Conservation (phyloP, 2,797 vertebrate species). For the Danio jaintianensis region DNA sequence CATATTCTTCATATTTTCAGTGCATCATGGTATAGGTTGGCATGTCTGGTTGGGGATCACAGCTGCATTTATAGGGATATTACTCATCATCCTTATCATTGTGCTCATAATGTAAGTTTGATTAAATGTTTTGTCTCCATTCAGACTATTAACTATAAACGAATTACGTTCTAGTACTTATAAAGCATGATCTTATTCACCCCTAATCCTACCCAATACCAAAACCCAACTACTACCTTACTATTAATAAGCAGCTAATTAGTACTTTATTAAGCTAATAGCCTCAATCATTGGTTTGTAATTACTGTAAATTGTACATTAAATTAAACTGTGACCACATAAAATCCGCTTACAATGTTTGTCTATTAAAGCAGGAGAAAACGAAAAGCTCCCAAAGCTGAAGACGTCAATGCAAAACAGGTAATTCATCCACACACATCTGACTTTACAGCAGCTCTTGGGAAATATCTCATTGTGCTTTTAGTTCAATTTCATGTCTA, state of each 20-base stretch:
- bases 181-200: no score
- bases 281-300: no score
- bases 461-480: background rate
- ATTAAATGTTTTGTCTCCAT: background rate
- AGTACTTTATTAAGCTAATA: no score
- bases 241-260: no score
- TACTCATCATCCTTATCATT: background rate
- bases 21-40: background rate
- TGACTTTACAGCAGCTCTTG: no score
- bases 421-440: background rate
- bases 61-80: background rate
- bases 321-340: no score
- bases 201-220: no score
- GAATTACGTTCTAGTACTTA: no score
- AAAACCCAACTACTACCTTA: no score
- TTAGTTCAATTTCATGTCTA: background rate
- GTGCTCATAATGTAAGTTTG: background rate
- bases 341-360: background rate
- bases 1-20: background rate
- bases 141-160: background rate
- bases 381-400: background rate
- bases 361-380: background rate
- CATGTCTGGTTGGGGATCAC: constrained; percentile 4
- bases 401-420: background rate
- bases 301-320: no score